phyloP scores from a whole-genome alignment of 2,888 invertebrate species.

The Drosophila dives region DNA sequence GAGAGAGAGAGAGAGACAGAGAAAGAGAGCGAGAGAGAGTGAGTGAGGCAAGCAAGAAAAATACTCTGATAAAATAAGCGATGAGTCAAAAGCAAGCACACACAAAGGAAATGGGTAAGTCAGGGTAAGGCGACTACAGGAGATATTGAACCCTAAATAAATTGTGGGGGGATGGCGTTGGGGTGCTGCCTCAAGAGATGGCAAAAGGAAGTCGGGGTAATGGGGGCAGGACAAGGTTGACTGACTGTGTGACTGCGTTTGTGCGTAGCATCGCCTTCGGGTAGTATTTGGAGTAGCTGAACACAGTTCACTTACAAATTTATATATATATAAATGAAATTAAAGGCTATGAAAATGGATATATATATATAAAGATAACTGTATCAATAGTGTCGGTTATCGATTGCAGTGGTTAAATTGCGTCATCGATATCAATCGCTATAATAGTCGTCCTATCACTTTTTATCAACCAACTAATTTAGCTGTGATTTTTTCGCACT shows the following conservation, averaged over 20 bases:
- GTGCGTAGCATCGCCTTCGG: background rate
- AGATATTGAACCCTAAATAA: slow-evolving; percentile 39
- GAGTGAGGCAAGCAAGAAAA: slow-evolving; percentile 13
- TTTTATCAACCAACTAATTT: slow-evolving; percentile 29
- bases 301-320: background rate
- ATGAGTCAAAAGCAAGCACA: slow-evolving; percentile 41
- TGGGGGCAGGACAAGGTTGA: slow-evolving; percentile 13
- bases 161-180: background rate
- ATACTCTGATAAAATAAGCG: slow-evolving; percentile 27
- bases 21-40: background rate
- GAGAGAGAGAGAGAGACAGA: background rate
- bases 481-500: slow-evolving; percentile 29
- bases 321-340: slow-evolving; percentile 9
- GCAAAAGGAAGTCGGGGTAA: background rate
- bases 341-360: slow-evolving; percentile 4
- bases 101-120: slow-evolving; percentile 39
- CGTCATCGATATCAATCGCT: slow-evolving; percentile 27
- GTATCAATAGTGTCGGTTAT: background rate
- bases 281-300: slow-evolving; percentile 1
- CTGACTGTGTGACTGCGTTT: background rate
- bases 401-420: slow-evolving; percentile 2
- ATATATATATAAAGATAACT: background rate
- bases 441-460: background rate
- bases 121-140: slow-evolving; percentile 1
- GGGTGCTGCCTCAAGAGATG: background rate